These are phyloP conservation scores for Eretmochelys imbricata DNA, from an alignment of 2,113 vertebrate genomes.

Conservation along the genomic window DNA sequence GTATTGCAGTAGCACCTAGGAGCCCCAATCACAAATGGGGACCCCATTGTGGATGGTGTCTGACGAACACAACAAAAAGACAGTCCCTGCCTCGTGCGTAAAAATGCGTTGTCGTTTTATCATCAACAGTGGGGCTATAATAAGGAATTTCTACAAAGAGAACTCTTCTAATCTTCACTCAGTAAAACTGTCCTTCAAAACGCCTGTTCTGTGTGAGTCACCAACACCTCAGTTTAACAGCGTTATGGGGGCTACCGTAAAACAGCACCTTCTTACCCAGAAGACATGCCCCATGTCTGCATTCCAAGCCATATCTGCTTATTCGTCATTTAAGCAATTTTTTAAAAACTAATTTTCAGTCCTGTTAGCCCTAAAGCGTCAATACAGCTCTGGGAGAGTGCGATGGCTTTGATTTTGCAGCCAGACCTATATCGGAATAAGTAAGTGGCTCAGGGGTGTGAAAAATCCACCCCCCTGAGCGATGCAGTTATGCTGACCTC, in stretches of 20 bases:
- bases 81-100: neutral
- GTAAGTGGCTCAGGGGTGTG: too few species aligned
- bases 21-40: neutral
- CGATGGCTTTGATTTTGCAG: neutral
- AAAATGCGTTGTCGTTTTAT: neutral
- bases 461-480: too few species aligned
- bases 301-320: neutral
- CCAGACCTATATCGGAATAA: too few species aligned
- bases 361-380: neutral
- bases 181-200: neutral
- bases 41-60: rapidly evolving
- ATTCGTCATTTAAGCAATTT: neutral
- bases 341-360: neutral
- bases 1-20: neutral
- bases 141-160: neutral
- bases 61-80: neutral
- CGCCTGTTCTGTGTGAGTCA: neutral
- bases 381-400: neutral
- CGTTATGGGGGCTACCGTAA: neutral
- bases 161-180: neutral
- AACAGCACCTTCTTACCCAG: neutral
- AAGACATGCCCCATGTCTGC: neutral
- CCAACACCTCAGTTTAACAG: neutral
- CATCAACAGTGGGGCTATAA: neutral
- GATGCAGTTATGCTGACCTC: too few species aligned